Percentiles rank a stretch among this genome's conserved stretches.
Conservation (phyloP, 2,888 invertebrate genomes). For the Brachynemurus nebulosus region DNA sequence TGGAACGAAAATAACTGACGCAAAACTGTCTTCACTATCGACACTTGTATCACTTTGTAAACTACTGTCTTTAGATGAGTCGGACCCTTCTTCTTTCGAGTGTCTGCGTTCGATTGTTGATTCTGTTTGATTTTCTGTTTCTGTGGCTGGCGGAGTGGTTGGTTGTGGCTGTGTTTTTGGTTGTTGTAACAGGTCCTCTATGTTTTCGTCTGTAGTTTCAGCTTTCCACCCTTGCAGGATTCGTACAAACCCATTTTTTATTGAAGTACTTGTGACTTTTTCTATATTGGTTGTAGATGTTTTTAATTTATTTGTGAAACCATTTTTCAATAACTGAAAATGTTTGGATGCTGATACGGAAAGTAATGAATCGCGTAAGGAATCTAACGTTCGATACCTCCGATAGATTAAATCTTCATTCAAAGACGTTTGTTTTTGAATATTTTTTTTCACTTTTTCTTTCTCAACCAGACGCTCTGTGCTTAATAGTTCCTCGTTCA, state of each 20-base stretch:
- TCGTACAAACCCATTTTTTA: slow-evolving; percentile 65
- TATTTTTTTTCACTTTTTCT: slow-evolving; percentile 65
- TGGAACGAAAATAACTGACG: slow-evolving; percentile 83
- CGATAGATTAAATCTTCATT: slow-evolving; percentile 74
- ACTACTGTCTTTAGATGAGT: slow-evolving; percentile 78
- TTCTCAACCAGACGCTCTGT: slow-evolving; percentile 73
- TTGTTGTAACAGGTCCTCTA: neutral
- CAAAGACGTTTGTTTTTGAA: slow-evolving; percentile 77
- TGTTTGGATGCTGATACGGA: slow-evolving; percentile 60
- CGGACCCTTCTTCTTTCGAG: slow-evolving; percentile 78
- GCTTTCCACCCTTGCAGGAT: slow-evolving; percentile 74
- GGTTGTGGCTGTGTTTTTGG: slow-evolving; percentile 13
- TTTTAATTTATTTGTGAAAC: slow-evolving; percentile 70
- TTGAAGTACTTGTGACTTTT: slow-evolving; percentile 52
- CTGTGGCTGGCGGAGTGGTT: slow-evolving; percentile 21
- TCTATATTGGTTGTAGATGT: slow-evolving; percentile 72
- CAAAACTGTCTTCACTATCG: slow-evolving; percentile 87
- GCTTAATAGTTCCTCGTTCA: slow-evolving; percentile 82
- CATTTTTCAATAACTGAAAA: slow-evolving; percentile 64
- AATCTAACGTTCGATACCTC: slow-evolving; percentile 48
- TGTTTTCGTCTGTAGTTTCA: slow-evolving; percentile 28
- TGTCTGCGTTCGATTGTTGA: slow-evolving; percentile 47
- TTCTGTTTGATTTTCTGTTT: slow-evolving; percentile 24
- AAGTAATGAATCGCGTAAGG: slow-evolving; percentile 58
- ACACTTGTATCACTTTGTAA: slow-evolving; percentile 88